Percentiles rank a stretch among this genome's conserved stretches.
These are phyloP conservation scores for Drosophila rufa DNA, from an alignment of 1,140 invertebrate species.

Conservation along the genomic window DNA sequence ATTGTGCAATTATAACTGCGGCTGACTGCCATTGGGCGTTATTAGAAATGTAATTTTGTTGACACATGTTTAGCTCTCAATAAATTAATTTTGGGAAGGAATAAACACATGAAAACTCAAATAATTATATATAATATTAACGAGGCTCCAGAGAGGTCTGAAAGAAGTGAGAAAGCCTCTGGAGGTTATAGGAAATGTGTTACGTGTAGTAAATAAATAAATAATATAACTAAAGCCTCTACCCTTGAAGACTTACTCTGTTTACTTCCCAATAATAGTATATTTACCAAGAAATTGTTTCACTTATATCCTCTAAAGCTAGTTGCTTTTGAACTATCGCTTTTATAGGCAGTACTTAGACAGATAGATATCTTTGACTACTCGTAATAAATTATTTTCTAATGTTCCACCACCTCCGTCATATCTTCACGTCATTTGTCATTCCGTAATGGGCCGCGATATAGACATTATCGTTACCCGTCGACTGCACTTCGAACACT, in stretches of 20 bases:
- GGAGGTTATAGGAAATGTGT: neutral
- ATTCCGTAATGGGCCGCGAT: conserved; percentile 46
- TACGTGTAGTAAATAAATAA: neutral
- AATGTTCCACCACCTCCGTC: conserved; percentile 13
- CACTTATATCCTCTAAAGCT: neutral
- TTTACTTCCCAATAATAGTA: neutral
- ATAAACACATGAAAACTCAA: neutral
- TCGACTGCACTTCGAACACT: conserved; percentile 8
- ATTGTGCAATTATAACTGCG: conserved; percentile 35
- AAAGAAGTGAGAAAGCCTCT: neutral
- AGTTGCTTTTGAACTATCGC: neutral
- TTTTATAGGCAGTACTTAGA: conserved; percentile 24
- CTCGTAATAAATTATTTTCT: conserved; percentile 28
- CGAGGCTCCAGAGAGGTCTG: conserved; percentile 1
- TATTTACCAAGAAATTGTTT: neutral
- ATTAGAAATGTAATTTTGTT: conserved; percentile 14
- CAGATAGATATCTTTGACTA: conserved; percentile 20
- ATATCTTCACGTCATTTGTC: conserved; percentile 43
- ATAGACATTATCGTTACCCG: conserved; percentile 28
- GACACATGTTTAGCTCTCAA: conserved; percentile 3
- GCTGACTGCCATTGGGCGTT: neutral
- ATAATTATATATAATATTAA: conserved; percentile 2
- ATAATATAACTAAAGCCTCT: neutral
- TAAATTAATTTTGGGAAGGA: neutral
- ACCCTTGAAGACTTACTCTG: too few species aligned